phyloP scores from a whole-genome alignment of 2,113 vertebrate genomes.

The Apaloderma vittatum region DNA sequence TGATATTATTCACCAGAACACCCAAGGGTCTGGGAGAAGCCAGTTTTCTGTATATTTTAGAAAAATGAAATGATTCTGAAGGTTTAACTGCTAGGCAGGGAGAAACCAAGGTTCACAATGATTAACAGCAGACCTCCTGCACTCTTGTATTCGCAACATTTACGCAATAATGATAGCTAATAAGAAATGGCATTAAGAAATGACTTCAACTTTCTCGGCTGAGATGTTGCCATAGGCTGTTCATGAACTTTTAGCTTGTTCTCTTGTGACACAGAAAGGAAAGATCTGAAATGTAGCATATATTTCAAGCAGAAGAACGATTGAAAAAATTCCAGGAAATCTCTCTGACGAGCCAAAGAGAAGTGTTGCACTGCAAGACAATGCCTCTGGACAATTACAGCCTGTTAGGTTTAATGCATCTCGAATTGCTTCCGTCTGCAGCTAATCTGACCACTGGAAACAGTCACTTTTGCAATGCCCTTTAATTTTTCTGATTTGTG shows the following conservation, averaged over 20 bases:
- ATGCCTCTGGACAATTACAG: slow-evolving; percentile 41
- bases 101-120: slow-evolving; percentile 17
- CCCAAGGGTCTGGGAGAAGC: slow-evolving; percentile 15
- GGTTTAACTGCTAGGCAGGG: slow-evolving; percentile 54
- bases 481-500: slow-evolving; percentile 53
- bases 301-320: slow-evolving; percentile 33
- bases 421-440: slow-evolving; percentile 65
- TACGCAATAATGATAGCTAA: slow-evolving; percentile 57
- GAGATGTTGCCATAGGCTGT: slow-evolving; percentile 62
- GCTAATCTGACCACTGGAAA: slow-evolving; percentile 44
- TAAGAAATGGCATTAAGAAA: slow-evolving; percentile 68
- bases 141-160: slow-evolving; percentile 30
- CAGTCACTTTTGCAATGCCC: slow-evolving; percentile 40
- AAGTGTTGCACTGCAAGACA: neutral
- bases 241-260: slow-evolving; percentile 61
- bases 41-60: slow-evolving; percentile 35
- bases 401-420: slow-evolving; percentile 37
- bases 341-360: slow-evolving; percentile 37
- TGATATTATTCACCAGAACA: neutral
- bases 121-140: slow-evolving; percentile 57
- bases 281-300: neutral
- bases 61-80: slow-evolving; percentile 43
- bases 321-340: slow-evolving; percentile 54
- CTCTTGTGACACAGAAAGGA: neutral
- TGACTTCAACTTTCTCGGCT: slow-evolving; percentile 60